Evolutionary conservation across 2,797 vertebrate genomes (phyloP).

Genomic region (Eulemur mongoz): DNA sequence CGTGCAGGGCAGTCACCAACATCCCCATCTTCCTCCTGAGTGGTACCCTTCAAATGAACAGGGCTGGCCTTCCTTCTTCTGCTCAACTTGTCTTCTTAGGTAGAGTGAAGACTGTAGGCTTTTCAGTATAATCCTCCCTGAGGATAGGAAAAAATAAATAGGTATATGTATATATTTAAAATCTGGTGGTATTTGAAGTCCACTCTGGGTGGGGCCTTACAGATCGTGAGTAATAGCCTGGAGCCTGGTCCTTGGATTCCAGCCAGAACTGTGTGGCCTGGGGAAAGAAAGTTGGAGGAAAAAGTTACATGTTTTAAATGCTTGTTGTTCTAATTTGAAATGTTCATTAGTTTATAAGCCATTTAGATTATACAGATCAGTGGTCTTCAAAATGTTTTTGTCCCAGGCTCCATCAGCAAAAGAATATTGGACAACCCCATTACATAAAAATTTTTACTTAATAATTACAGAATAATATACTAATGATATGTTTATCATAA

Average conservation of each 20-base stretch:
- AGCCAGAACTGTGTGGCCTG: not conserved
- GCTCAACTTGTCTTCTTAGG: not conserved
- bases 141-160: not conserved
- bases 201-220: not conserved
- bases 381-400: not conserved
- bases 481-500: not conserved
- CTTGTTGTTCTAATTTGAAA: not conserved
- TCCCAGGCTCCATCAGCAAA: not conserved
- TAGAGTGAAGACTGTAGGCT: not conserved
- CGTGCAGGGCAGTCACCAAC: not conserved
- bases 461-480: not conserved
- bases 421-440: not conserved
- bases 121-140: not conserved
- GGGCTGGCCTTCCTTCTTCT: not conserved
- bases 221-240: not conserved
- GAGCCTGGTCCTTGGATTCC: not conserved
- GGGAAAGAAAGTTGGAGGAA: not conserved
- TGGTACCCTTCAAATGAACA: not conserved
- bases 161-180: not conserved
- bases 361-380: not conserved
- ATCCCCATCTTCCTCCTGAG: rapidly evolving
- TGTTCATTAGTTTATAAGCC: not conserved
- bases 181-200: not conserved
- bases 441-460: not conserved
- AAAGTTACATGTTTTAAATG: not conserved